Conservation (phyloP, 2,797 vertebrate species). For the Chlorospingus flavigularis region DNA sequence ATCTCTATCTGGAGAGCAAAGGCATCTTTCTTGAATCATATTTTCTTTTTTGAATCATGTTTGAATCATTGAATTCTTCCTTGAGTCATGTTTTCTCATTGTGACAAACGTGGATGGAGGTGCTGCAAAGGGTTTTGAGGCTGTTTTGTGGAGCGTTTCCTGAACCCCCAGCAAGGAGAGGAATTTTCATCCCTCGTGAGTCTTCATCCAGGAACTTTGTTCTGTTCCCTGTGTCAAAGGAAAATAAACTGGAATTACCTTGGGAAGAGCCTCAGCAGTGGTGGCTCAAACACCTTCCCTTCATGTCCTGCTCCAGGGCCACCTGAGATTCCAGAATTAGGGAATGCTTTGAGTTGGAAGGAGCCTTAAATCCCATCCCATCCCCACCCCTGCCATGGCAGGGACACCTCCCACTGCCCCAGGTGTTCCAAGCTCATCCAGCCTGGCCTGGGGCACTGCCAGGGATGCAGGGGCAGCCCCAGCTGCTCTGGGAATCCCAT, state of each 20-base stretch:
- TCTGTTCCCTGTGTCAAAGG: background rate
- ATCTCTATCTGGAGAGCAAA: background rate
- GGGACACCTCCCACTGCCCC: background rate
- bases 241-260: background rate
- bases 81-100: accelerated
- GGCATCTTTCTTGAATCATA: accelerated
- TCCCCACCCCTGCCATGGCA: accelerated
- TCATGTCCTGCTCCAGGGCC: background rate
- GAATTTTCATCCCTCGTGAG: background rate
- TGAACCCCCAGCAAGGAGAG: background rate
- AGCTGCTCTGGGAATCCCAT: background rate
- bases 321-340: background rate
- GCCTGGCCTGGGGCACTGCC: background rate
- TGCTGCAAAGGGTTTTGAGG: accelerated
- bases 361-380: accelerated
- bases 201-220: background rate
- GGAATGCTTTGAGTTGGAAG: accelerated
- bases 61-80: background rate
- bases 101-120: too few species aligned
- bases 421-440: background rate
- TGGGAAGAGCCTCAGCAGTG: accelerated
- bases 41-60: background rate
- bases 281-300: background rate
- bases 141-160: background rate
- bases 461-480: background rate